Evolutionary conservation across 2,113 vertebrate species (phyloP).

Genomic region (Callocephalon fimbriatum): DNA sequence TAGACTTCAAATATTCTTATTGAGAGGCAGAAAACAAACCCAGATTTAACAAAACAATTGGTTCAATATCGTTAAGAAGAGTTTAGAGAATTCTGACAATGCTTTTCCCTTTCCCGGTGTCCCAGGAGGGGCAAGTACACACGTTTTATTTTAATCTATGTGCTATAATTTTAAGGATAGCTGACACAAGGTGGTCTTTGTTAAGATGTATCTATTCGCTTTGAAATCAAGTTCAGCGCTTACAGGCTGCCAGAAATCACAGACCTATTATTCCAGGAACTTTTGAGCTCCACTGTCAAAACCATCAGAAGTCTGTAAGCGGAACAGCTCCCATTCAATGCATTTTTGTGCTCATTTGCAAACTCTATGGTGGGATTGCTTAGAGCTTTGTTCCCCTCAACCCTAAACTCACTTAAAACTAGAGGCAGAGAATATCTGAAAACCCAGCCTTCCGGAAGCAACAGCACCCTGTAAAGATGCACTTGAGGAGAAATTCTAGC

Average conservation of each 20-base stretch:
- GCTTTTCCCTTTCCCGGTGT: neutral
- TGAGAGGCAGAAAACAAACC: constrained; percentile 63
- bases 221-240: constrained; percentile 35
- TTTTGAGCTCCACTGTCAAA: constrained; percentile 24
- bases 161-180: constrained; percentile 47
- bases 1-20: constrained; percentile 63
- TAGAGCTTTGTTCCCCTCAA: neutral
- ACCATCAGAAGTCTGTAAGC: neutral
- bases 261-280: constrained; percentile 39
- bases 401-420: neutral
- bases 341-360: constrained; percentile 8
- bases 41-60: constrained; percentile 67
- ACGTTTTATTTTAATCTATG: constrained; percentile 35
- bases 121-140: constrained; percentile 37
- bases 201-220: constrained; percentile 56
- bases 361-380: neutral
- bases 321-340: constrained; percentile 16
- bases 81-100: constrained; percentile 64
- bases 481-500: too few species aligned
- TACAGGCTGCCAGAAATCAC: constrained; percentile 19
- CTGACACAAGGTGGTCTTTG: constrained; percentile 53
- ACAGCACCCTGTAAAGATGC: too few species aligned
- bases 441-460: neutral
- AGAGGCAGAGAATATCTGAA: neutral
- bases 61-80: constrained; percentile 53